These are phyloP conservation scores for Pterois miles DNA, from an alignment of 2,797 vertebrate genomes.

Conservation along the genomic window DNA sequence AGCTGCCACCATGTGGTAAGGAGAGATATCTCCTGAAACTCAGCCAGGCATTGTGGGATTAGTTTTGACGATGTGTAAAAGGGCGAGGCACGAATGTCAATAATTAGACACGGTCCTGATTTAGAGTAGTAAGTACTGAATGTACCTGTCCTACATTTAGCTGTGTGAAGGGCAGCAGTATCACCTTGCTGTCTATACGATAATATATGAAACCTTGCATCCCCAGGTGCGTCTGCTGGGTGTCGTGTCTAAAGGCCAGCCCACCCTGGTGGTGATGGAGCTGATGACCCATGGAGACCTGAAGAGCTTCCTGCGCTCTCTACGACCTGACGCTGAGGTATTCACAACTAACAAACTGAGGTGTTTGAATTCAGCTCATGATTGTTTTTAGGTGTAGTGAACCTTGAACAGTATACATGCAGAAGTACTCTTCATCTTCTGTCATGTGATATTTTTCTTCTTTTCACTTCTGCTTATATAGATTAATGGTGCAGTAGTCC, in stretches of 20 bases:
- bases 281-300: constrained; percentile 96
- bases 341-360: neutral
- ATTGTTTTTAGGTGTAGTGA: constrained; percentile 6
- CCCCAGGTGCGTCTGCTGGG: constrained; percentile 94
- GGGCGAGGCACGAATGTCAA: neutral
- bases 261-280: constrained; percentile 97
- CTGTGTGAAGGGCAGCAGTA: constrained; percentile 10
- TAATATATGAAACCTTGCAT: neutral
- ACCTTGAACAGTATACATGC: neutral
- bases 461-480: constrained; percentile 37
- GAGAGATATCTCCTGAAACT: neutral
- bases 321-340: constrained; percentile 95
- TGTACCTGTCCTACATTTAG: neutral
- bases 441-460: neutral
- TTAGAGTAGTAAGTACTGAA: neutral
- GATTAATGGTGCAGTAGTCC: neutral
- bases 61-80: neutral
- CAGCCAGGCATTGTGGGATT: neutral
- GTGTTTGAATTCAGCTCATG: neutral
- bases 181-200: neutral
- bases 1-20: constrained; percentile 97
- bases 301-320: constrained; percentile 93
- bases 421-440: neutral
- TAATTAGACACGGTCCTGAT: neutral
- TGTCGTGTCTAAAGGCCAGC: constrained; percentile 97